Conservation (phyloP, 2,113 vertebrate genomes). For the Cottus gobio region DNA sequence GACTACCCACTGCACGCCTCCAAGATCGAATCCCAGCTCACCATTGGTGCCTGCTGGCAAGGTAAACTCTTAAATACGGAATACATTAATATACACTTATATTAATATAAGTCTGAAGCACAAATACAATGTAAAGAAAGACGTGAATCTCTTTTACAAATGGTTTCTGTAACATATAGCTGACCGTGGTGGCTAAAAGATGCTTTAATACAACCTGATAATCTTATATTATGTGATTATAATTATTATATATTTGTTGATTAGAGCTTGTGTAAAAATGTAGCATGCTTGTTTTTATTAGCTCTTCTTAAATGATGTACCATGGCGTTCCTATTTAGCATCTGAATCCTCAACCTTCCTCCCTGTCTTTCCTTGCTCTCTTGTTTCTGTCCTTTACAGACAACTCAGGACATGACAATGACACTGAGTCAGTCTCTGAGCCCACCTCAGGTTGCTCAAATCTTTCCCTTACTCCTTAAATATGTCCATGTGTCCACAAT, state of each 20-base stretch:
- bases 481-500: conserved; percentile 66
- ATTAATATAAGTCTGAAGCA: background rate
- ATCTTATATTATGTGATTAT: background rate
- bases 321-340: conserved; percentile 41
- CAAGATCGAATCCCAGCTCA: conserved; percentile 91
- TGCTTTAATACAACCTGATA: background rate
- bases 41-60: conserved; percentile 98
- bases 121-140: background rate
- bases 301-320: conserved; percentile 41
- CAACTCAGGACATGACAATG: conserved; percentile 95
- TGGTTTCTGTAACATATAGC: background rate
- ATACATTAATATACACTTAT: background rate
- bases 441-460: conserved; percentile 92
- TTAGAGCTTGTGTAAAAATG: background rate
- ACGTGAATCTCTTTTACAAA: background rate
- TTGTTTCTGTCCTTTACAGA: conserved; percentile 94
- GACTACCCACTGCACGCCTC: conserved; percentile 94
- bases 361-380: conserved; percentile 83
- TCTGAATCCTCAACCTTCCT: conserved; percentile 71
- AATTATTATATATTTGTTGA: conserved; percentile 1
- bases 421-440: conserved; percentile 93
- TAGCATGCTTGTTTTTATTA: conserved; percentile 24
- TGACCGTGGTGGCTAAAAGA: background rate
- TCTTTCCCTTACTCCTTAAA: conserved; percentile 80
- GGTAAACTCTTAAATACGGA: conserved; percentile 77